Percentiles rank a stretch among this genome's conserved stretches.
phyloP scores from a whole-genome alignment of 2,888 invertebrate species.

The Falcaria lacertinaria region DNA sequence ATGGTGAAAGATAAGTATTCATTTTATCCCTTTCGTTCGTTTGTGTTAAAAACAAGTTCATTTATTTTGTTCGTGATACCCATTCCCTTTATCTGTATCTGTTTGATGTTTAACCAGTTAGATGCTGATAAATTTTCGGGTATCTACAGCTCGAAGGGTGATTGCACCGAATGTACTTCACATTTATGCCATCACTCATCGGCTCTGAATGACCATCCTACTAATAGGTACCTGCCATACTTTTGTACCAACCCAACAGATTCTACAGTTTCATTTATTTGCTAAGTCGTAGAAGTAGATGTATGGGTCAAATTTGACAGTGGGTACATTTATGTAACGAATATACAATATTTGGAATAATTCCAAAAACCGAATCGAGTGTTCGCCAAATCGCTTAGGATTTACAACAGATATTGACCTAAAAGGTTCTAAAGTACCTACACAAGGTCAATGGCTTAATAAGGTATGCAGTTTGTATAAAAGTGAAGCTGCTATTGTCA shows the following conservation, averaged over 20 bases:
- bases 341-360: conserved; percentile 2
- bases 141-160: no score
- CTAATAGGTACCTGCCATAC: no score
- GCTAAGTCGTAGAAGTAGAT: no score
- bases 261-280: no score
- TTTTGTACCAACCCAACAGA: no score
- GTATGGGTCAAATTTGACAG: neutral
- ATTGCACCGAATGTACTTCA: no score
- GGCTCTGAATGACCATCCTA: no score
- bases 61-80: conserved; percentile 28
- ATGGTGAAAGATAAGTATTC: conserved; percentile 16
- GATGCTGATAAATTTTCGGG: no score
- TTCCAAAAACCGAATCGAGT: neutral
- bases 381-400: conserved; percentile 1
- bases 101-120: no score
- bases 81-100: conserved; percentile 8
- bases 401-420: neutral
- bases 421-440: neutral
- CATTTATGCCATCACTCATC: no score
- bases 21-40: conserved; percentile 18
- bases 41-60: conserved; percentile 29
- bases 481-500: conserved; percentile 11
- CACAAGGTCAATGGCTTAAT: no score
- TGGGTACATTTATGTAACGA: neutral
- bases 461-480: no score